Base-by-base conservation (phyloP, 2,797 vertebrate genomes). In the Xenentodon cancila region DNA sequence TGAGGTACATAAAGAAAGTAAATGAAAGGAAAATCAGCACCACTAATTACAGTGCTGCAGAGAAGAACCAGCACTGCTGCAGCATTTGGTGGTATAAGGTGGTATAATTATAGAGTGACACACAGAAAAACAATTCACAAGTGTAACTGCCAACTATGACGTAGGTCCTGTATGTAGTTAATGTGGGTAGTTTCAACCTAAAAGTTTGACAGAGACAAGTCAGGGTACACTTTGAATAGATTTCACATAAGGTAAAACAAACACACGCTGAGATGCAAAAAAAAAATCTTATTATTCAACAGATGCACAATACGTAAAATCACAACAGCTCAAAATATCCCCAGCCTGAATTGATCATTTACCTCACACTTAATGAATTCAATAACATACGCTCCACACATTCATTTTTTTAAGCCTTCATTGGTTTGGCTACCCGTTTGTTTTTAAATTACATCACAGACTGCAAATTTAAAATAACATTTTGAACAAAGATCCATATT, bases 401-500 rank as follows among this genome's bases (percentile, higher is more conserved):
- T 74, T 22, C 48, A 52, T 50, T 43, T 50, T 43, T 40, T 9
- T 25, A 0, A 1, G 13, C 17, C 13, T 57, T 51, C 20, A 40
- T 56, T 47, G 30, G 21, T 61, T 68, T 16, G 20, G 32, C 22
- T 1, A 19, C 27, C 49, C n/a, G 45, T 58, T 65, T 76, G 45
- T 59, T 75, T 81, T 64, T 37, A 13, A 50, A 67, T 59, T 58
- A 50, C n/a, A 64, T 81, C 64, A 62, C 42, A 66, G 13, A 45
- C 46, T 27, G 70, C 46, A 73, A 62, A 43, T 78, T 84, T 72
- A 73, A 81, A 82, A 66, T 65, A 32, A 44, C 51, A 72, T 82
- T 55, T 78, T 56, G 27, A 52, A 68, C 17, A 57, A 0, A 52
- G 21, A 82, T 77, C 75, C 48, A 81, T 81, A 82, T 64, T 70